Percentiles rank a stretch among this genome's conserved stretches.
phyloP scores from a whole-genome alignment of 2,888 invertebrate genomes.

The Drosophila parthenogenetica region DNA sequence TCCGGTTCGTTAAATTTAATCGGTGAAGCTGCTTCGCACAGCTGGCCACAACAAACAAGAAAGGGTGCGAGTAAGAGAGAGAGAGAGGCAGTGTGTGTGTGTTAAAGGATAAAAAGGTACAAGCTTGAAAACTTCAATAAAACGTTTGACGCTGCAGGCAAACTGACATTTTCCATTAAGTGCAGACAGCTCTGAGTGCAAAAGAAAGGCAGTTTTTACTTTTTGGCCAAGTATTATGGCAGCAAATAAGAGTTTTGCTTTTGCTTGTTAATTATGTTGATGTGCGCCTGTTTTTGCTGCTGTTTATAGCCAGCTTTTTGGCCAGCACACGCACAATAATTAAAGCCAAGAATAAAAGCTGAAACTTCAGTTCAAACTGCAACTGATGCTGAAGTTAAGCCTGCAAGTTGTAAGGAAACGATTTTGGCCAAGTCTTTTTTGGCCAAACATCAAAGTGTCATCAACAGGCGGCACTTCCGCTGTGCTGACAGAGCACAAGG shows the following conservation, averaged over 20 bases:
- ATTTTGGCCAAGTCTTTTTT: slow-evolving; percentile 24
- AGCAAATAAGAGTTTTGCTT: slow-evolving; percentile 24
- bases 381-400: slow-evolving; percentile 1
- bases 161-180: slow-evolving; percentile 83
- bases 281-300: slow-evolving; percentile 24
- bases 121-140: slow-evolving; percentile 71
- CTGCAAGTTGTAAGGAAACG: slow-evolving; percentile 1
- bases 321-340: slow-evolving; percentile 41
- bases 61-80: neutral
- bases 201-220: slow-evolving; percentile 5
- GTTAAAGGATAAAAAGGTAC: slow-evolving; percentile 11
- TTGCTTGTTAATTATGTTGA: slow-evolving; percentile 62
- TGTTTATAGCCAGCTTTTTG: slow-evolving; percentile 59
- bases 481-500: slow-evolving; percentile 21
- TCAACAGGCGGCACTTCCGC: slow-evolving; percentile 63
- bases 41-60: slow-evolving; percentile 38
- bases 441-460: slow-evolving; percentile 66
- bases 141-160: slow-evolving; percentile 73
- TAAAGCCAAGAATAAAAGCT: slow-evolving; percentile 40
- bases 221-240: slow-evolving; percentile 61
- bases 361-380: neutral
- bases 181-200: slow-evolving; percentile 70
- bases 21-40: slow-evolving; percentile 28
- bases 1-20: slow-evolving; percentile 79
- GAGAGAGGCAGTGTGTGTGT: neutral